These are phyloP conservation scores for Panthera tigris DNA, from an alignment of 2,113 vertebrate species.

Conservation along the genomic window DNA sequence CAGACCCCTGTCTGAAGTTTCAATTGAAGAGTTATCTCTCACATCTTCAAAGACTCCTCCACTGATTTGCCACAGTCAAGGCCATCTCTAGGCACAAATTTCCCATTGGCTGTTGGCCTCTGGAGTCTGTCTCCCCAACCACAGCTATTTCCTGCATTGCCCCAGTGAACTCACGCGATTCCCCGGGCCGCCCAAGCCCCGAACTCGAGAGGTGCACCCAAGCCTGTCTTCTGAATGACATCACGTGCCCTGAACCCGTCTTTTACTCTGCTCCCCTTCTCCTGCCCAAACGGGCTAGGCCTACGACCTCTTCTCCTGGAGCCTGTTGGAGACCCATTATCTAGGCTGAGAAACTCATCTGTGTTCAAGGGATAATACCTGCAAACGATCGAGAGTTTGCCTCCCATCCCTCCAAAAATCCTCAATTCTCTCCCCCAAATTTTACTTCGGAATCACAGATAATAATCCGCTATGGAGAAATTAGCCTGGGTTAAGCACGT, in stretches of 20 bases:
- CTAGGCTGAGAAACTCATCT: neutral
- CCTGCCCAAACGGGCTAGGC: neutral
- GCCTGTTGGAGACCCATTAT: neutral
- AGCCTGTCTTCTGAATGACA: neutral
- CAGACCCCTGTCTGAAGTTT: neutral
- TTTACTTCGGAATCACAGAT: neutral
- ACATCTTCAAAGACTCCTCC: slow-evolving; percentile 52
- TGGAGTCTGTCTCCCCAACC: neutral
- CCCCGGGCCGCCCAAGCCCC: neutral
- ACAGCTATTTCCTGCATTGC: neutral
- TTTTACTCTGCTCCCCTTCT: neutral
- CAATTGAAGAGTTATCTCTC: neutral
- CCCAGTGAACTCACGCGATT: neutral
- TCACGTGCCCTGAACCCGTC: neutral
- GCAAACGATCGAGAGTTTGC: neutral
- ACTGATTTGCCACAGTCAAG: neutral
- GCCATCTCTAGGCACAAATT: neutral
- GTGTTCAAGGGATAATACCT: neutral
- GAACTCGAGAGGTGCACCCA: neutral
- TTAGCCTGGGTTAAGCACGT: neutral
- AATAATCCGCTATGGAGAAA: neutral
- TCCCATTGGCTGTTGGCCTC: neutral
- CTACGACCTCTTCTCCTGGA: neutral
- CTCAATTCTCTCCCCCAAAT: neutral
- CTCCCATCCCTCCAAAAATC: neutral